Percentiles rank a stretch among this genome's conserved stretches.
Conservation (phyloP, 2,797 vertebrate genomes). For the Lepilemur ruficaudatus region DNA sequence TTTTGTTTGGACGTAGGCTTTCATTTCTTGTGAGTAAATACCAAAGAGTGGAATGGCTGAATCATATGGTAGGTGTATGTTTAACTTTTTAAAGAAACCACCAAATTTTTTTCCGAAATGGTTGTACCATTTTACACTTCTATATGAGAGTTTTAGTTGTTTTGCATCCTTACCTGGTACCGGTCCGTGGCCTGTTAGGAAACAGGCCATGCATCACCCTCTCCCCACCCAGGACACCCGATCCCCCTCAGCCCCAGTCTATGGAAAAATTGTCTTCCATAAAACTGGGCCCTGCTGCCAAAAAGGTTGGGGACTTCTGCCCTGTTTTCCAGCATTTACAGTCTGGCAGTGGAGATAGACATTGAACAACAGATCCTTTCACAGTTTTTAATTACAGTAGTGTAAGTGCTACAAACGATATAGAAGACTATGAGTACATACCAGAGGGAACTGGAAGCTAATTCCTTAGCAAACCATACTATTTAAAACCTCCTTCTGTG, state of each 20-base stretch:
- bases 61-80: neutral
- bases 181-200: no score
- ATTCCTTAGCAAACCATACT: neutral
- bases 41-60: neutral
- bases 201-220: no score
- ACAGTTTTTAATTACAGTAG: neutral
- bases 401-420: neutral
- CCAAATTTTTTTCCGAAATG: neutral
- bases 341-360: neutral
- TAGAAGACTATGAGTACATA: neutral
- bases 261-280: no score
- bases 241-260: no score
- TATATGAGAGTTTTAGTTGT: neutral
- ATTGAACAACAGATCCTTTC: neutral
- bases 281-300: no score
- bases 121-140: neutral
- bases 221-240: no score
- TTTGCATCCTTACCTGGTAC: neutral
- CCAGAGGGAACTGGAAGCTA: neutral
- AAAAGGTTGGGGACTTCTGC: no score
- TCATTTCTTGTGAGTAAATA: neutral
- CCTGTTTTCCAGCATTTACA: neutral
- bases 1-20: neutral
- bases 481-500: neutral
- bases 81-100: neutral